A percentile compares a stretch with the other conserved stretches of the same genome.
Evolutionary conservation across 1,140 invertebrate genomes (phyloP).

Genomic region (Thrips palmi): DNA sequence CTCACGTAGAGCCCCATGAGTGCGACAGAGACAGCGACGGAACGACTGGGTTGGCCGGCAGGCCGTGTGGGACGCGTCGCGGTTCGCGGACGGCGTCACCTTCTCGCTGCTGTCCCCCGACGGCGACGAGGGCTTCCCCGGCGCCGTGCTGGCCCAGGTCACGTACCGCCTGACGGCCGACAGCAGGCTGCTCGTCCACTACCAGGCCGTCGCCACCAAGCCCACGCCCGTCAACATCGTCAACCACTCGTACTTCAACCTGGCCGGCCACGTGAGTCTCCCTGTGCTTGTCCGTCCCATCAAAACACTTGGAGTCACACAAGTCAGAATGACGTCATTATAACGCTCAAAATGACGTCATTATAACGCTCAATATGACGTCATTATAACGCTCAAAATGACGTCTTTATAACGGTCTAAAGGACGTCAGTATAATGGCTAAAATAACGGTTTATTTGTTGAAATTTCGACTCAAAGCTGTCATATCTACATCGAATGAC

Average conservation of each 20-base stretch:
- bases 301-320: background rate
- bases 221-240: slow-evolving; percentile 75
- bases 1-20: too few relatives aligned
- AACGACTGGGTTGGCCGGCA: slow-evolving; percentile 4
- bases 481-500: too few relatives aligned
- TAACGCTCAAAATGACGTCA: background rate
- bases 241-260: slow-evolving; percentile 88
- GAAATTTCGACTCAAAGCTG: too few relatives aligned
- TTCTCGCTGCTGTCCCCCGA: slow-evolving; percentile 53
- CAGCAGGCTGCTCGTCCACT: slow-evolving; percentile 49
- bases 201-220: slow-evolving; percentile 50
- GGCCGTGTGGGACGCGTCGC: slow-evolving; percentile 26
- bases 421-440: too few relatives aligned
- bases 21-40: too few relatives aligned
- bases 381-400: too few relatives aligned
- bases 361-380: too few relatives aligned
- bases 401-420: too few relatives aligned
- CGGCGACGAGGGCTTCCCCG: slow-evolving; percentile 76
- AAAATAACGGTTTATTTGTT: too few relatives aligned
- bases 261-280: slow-evolving; percentile 61
- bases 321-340: background rate
- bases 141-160: slow-evolving; percentile 42
- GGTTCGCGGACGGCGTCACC: slow-evolving; percentile 32
- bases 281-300: too few relatives aligned
- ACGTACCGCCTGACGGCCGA: slow-evolving; percentile 52